These are phyloP conservation scores for Lepeophtheirus salmonis DNA, from an alignment of 1,140 invertebrate genomes.

Conservation along the genomic window DNA sequence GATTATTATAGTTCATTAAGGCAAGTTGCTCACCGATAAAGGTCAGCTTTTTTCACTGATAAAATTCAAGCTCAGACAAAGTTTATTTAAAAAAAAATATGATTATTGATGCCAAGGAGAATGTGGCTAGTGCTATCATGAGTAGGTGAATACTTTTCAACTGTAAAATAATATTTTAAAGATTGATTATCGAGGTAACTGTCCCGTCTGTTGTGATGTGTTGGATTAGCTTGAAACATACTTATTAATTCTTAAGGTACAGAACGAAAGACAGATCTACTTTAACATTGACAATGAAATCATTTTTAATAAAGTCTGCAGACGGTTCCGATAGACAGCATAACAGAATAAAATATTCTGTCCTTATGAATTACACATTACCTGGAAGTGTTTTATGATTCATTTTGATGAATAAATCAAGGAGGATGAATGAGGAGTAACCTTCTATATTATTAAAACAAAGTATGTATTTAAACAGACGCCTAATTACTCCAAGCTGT, in stretches of 20 bases:
- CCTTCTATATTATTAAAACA: no score
- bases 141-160: constrained; percentile 12
- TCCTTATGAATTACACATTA: no score
- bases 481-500: no score
- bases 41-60: background rate
- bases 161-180: background rate
- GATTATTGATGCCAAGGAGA: background rate
- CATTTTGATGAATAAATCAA: no score
- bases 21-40: background rate
- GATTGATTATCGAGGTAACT: background rate
- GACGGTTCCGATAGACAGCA: background rate
- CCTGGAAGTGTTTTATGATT: no score
- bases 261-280: background rate
- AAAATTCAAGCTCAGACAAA: background rate
- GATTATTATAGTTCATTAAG: no score
- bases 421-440: no score
- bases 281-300: background rate
- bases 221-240: background rate
- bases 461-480: no score
- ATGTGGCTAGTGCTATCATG: background rate
- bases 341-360: no score
- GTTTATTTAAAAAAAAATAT: no score
- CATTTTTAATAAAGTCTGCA: background rate
- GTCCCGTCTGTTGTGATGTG: background rate
- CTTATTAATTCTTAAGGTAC: background rate